A percentile compares a stretch with the other conserved stretches of the same genome.
Conservation (phyloP, 2,888 invertebrate species). For the Tachina fera region DNA sequence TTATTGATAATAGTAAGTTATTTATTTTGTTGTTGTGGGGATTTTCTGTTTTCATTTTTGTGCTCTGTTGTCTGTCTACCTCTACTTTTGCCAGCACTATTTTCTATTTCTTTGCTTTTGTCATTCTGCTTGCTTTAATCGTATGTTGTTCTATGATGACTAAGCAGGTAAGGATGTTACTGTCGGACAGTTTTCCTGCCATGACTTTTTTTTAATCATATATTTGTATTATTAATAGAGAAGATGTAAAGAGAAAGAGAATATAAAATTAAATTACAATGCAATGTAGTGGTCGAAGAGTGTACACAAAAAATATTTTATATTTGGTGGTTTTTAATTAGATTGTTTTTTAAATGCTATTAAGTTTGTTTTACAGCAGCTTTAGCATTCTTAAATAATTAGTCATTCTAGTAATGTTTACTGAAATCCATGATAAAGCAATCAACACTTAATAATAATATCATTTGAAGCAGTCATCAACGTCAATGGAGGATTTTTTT, state of each 20-base stretch:
- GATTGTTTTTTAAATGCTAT: not conserved
- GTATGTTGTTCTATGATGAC: constrained; percentile 22
- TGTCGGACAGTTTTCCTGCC: constrained; percentile 7
- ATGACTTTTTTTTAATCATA: not conserved
- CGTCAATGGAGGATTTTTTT: too few relatives aligned
- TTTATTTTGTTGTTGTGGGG: constrained; percentile 20
- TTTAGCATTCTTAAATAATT: too few relatives aligned
- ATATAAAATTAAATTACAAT: constrained; percentile 14
- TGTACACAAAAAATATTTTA: not conserved
- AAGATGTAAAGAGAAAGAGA: not conserved
- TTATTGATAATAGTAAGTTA: constrained; percentile 57
- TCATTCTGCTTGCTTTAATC: constrained; percentile 14
- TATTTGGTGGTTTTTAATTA: not conserved
- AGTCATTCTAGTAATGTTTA: too few relatives aligned
- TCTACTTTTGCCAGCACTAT: not conserved
- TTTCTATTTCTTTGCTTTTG: not conserved
- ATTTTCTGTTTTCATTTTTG: not conserved
- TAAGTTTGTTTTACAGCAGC: not conserved
- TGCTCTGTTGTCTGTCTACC: too few relatives aligned
- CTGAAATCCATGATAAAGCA: too few relatives aligned
- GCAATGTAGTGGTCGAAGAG: constrained; percentile 7
- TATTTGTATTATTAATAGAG: not conserved
- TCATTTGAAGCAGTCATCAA: too few relatives aligned
- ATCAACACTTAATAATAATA: too few relatives aligned
- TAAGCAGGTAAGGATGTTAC: constrained; percentile 16